phyloP scores from a whole-genome alignment of 2,888 invertebrate species.

The Linnaemya vulpina region DNA sequence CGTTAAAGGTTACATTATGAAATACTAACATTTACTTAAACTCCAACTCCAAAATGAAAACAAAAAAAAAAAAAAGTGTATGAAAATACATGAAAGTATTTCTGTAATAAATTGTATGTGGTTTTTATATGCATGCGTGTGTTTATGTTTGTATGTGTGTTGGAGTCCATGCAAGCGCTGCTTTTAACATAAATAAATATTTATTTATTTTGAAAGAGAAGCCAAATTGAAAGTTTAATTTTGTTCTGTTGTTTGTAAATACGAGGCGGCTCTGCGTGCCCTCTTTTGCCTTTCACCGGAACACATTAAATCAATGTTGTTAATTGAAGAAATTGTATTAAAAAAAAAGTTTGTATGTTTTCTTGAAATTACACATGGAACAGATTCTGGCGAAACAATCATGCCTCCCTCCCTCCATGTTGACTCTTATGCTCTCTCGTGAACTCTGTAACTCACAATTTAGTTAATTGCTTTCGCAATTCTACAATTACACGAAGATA shows the following conservation, averaged over 20 bases:
- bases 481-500: not conserved
- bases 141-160: not conserved
- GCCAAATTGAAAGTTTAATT: constrained; percentile 60
- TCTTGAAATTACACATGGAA: constrained; percentile 26
- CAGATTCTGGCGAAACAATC: constrained; percentile 23
- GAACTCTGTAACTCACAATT: constrained; percentile 28
- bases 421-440: not conserved
- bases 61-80: not conserved
- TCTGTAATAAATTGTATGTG: constrained; percentile 51
- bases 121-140: constrained; percentile 11
- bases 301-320: constrained; percentile 80
- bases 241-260: constrained; percentile 7
- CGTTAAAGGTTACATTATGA: constrained; percentile 82
- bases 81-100: constrained; percentile 34
- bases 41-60: constrained; percentile 39
- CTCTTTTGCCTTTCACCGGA: constrained; percentile 74
- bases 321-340: constrained; percentile 17
- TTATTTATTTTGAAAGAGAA: constrained; percentile 59
- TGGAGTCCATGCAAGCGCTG: constrained; percentile 35
- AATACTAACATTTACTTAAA: constrained; percentile 81
- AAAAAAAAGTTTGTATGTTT: constrained; percentile 15
- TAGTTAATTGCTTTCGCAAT: constrained; percentile 26
- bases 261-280: not conserved
- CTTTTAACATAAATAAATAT: constrained; percentile 62
- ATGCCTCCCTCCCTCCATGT: not conserved